Conservation (phyloP, 92 coral and sea anemone species). For the Micromussa lordhowensis region DNA sequence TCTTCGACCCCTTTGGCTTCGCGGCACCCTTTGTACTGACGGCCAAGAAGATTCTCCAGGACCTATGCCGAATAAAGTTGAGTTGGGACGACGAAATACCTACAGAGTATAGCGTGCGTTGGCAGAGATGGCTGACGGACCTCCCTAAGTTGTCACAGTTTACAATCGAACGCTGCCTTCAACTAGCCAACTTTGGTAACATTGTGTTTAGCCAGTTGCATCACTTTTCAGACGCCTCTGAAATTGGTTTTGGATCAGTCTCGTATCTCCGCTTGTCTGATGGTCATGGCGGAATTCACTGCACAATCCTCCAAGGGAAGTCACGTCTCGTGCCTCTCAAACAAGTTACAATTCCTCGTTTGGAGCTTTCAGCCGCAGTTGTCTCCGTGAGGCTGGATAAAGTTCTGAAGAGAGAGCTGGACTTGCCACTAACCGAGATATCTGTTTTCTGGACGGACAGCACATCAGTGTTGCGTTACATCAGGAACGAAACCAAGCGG, state of each 20-base stretch:
- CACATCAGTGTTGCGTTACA: background rate
- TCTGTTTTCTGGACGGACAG: slow-evolving; percentile 46
- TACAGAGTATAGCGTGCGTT: background rate
- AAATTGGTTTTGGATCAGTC: slow-evolving; percentile 22
- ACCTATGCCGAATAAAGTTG: slow-evolving; percentile 7
- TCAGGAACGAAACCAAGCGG: slow-evolving; percentile 14
- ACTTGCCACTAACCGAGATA: background rate
- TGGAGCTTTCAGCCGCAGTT: slow-evolving; percentile 41
- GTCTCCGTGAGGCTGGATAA: slow-evolving; percentile 20
- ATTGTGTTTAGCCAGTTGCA: slow-evolving; percentile 16
- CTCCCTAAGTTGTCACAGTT: slow-evolving; percentile 19
- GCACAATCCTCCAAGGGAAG: slow-evolving; percentile 45
- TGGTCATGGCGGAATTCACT: slow-evolving; percentile 6
- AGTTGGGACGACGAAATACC: slow-evolving; percentile 33
- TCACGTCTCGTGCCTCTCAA: slow-evolving; percentile 31
- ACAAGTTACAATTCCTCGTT: background rate
- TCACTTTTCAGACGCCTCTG: slow-evolving; percentile 40
- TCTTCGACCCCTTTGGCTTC: slow-evolving; percentile 16
- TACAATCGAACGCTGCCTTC: background rate
- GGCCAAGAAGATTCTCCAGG: slow-evolving; percentile 31
- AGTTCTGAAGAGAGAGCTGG: slow-evolving; percentile 12
- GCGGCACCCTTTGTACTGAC: slow-evolving; percentile 16
- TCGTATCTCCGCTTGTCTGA: slow-evolving; percentile 24
- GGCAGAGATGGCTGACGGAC: slow-evolving; percentile 13
- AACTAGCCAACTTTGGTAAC: slow-evolving; percentile 18